These are phyloP conservation scores for Sula dactylatra DNA, from an alignment of 2,113 vertebrate genomes.

Conservation along the genomic window DNA sequence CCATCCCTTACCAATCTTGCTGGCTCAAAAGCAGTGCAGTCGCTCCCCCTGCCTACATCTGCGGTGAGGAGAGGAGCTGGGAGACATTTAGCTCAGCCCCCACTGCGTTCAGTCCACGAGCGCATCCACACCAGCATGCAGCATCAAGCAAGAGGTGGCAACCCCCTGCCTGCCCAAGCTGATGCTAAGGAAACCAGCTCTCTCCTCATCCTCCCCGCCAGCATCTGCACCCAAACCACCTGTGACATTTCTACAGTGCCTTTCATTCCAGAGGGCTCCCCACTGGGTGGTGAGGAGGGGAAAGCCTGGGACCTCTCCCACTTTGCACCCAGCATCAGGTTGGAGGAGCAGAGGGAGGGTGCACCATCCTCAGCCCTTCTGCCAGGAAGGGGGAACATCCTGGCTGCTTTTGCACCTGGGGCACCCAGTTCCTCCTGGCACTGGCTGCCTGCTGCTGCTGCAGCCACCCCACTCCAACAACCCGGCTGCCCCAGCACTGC, in stretches of 20 bases:
- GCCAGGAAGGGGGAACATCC: neutral
- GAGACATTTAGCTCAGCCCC: neutral
- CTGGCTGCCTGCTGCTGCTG: neutral
- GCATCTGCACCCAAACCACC: neutral
- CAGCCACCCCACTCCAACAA: neutral
- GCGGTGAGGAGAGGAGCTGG: neutral
- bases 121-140: neutral
- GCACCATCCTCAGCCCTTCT: neutral
- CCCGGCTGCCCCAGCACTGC: neutral
- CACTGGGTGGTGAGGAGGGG: rapidly evolving
- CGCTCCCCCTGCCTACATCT: neutral
- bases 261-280: neutral
- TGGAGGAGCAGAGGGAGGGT: neutral
- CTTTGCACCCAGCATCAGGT: rapidly evolving
- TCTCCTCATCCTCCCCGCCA: neutral
- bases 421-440: neutral
- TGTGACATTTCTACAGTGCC: neutral
- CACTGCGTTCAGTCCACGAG: neutral
- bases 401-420: neutral
- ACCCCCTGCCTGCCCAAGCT: too few species aligned
- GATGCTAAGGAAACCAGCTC: neutral
- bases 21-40: neutral
- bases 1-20: neutral
- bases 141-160: neutral
- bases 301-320: neutral